These are phyloP conservation scores for Laticauda colubrina DNA, from an alignment of 2,113 vertebrate genomes.

Conservation along the genomic window DNA sequence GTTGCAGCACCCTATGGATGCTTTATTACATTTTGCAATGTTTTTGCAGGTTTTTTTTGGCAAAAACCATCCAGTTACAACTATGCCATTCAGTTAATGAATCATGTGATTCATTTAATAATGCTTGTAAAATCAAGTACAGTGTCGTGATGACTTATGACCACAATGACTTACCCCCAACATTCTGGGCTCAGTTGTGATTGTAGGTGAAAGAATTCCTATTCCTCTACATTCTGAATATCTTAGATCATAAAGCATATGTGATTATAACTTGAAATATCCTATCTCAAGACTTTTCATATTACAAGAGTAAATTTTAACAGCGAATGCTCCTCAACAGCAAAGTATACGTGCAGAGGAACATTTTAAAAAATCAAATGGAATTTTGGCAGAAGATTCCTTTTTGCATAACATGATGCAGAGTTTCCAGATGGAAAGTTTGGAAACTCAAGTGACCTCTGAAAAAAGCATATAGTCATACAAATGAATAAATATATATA, in stretches of 20 bases:
- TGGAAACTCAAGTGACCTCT: neutral
- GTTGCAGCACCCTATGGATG: neutral
- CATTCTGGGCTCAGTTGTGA: neutral
- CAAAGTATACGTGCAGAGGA: neutral
- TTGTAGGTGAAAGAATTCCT: neutral
- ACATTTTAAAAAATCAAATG: slow-evolving; percentile 7
- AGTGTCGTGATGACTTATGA: neutral
- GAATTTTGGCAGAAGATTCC: slow-evolving; percentile 1
- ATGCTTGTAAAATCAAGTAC: neutral
- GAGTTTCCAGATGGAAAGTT: neutral
- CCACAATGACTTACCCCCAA: neutral
- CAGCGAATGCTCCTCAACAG: neutral
- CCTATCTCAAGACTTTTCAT: neutral
- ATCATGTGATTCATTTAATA: neutral
- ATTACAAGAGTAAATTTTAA: neutral
- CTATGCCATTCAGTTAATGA: neutral
- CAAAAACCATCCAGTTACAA: neutral
- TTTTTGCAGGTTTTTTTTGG: neutral
- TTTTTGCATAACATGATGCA: neutral
- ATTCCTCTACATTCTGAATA: neutral
- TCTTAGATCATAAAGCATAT: neutral
- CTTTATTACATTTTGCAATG: neutral
- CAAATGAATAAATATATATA: neutral
- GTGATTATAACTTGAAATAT: neutral
- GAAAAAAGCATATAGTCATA: neutral